Evolutionary conservation across 64 coral and sea anemone genomes (phyloP).

Genomic region (Montipora sp.): DNA sequence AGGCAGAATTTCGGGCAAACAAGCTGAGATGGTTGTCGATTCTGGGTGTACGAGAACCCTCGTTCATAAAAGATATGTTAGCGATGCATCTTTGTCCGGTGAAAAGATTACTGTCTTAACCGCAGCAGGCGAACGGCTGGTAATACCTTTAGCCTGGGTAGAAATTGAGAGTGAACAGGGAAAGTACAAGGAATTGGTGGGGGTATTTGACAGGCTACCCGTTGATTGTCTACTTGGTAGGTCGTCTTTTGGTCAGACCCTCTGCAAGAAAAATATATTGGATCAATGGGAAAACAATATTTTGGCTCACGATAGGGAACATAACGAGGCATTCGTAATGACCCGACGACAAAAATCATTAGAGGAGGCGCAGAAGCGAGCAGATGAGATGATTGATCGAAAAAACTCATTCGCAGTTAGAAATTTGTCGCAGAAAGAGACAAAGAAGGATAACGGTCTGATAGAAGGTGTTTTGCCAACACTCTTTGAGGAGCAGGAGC

Average conservation of each 20-base stretch:
- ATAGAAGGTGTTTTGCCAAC: not conserved
- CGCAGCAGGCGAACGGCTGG: not conserved
- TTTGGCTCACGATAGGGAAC: not conserved
- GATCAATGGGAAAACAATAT: constrained; percentile 19
- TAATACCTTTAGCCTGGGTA: not conserved
- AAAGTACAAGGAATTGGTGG: constrained; percentile 3
- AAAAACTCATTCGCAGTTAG: not conserved
- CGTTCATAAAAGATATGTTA: not conserved
- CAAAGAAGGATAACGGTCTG: not conserved
- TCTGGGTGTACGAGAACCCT: not conserved
- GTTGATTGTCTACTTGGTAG: not conserved
- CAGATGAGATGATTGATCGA: not conserved
- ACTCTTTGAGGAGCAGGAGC: not conserved
- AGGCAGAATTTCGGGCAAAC: not conserved
- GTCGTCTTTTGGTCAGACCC: not conserved
- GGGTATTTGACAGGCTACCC: not conserved
- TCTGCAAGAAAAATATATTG: not conserved
- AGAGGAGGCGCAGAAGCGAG: not conserved
- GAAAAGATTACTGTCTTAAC: constrained; percentile 17
- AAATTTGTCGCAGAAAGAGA: not conserved
- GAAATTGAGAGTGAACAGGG: not conserved
- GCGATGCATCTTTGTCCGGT: not conserved
- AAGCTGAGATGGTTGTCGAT: constrained; percentile 9
- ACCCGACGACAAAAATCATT: too few species aligned
- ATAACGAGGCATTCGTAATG: too few species aligned